Evolutionary conservation across 2,113 vertebrate species (phyloP), one percentile per base, ranked within the genome.

Genomic region (Gadus chalcogrammus): DNA sequence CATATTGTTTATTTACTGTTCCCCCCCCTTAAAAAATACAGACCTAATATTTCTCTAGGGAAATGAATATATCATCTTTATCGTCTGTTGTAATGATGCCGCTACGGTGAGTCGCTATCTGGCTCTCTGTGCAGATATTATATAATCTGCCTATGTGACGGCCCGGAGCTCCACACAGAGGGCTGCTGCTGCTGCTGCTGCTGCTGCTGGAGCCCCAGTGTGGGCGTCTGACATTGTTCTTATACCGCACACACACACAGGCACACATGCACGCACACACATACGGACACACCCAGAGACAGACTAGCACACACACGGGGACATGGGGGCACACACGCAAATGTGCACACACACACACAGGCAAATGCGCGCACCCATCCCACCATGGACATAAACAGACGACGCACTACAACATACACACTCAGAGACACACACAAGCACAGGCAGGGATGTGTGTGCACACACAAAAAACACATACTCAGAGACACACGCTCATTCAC

Each of bases 131-230:
- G 74, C 73, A 65, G 68, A 72, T 35, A 12, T 82, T 82, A 86
- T 75, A 77, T 79, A 80, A 85, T 73, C 72, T 71, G 48, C 75
- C 78, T 76, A 76, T 83, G 70, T 79, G 70, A 67, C 77, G 74
- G 80, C 80, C 71, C 72, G 77, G 60, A 84, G 84, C 70, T 82
- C 55, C 71, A 73, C 72, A 8, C 15, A 75, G 77, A 81, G 80
- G 74, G 15, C 66, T 48, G 42, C 42, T 48, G 42, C 38, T 75
- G 18, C 66, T 62, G 15, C 66, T 48, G 42, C 42, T 48, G 42
- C 38, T 75, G 18, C 66, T 62, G 78, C 17, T 84, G 67, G 65
- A 65, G 65, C 73, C 84, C 79, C 61, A 68, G 72, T 79, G 72
- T 75, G 67, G 71, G 62, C 61, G 77, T 77, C 74, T 73, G 78